These are phyloP conservation scores for Neotragus moschatus DNA, from an alignment of 2,113 vertebrate genomes.

Conservation along the genomic window DNA sequence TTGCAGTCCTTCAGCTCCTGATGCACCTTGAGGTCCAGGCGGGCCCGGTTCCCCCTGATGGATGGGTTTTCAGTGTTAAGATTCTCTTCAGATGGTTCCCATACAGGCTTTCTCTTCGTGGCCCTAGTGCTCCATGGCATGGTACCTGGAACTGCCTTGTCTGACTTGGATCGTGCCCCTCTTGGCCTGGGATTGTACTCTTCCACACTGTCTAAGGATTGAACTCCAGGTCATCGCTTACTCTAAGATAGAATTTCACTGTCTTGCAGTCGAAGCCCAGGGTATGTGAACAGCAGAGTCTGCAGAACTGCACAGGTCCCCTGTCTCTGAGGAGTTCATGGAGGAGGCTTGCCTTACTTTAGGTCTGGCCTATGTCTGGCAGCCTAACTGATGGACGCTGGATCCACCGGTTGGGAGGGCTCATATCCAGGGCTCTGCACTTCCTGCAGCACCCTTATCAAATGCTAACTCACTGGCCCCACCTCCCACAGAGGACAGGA, in stretches of 20 bases:
- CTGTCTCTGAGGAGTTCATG: not conserved
- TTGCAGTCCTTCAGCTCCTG: slow-evolving; percentile 48
- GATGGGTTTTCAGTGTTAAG: not conserved
- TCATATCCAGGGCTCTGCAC: fast-evolving
- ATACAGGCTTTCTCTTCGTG: not conserved
- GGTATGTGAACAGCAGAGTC: not conserved
- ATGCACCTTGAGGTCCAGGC: slow-evolving; percentile 24
- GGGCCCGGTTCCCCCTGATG: slow-evolving; percentile 33
- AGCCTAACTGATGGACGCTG: not conserved
- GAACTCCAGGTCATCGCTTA: not conserved
- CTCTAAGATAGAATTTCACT: not conserved
- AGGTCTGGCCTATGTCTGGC: not conserved
- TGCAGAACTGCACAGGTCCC: fast-evolving
- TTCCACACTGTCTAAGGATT: not conserved
- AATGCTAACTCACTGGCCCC: not conserved
- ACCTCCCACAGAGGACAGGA: not conserved
- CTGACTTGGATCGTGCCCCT: not conserved
- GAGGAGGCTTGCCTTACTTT: not conserved
- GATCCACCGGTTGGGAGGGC: not conserved
- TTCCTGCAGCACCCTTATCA: not conserved
- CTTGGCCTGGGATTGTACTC: not conserved
- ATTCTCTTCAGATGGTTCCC: not conserved
- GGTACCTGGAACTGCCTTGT: not conserved
- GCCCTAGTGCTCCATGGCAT: not conserved
- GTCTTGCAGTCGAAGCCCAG: not conserved